Evolutionary conservation across 2,888 invertebrate species (phyloP).

Genomic region (Tillus elongatus): DNA sequence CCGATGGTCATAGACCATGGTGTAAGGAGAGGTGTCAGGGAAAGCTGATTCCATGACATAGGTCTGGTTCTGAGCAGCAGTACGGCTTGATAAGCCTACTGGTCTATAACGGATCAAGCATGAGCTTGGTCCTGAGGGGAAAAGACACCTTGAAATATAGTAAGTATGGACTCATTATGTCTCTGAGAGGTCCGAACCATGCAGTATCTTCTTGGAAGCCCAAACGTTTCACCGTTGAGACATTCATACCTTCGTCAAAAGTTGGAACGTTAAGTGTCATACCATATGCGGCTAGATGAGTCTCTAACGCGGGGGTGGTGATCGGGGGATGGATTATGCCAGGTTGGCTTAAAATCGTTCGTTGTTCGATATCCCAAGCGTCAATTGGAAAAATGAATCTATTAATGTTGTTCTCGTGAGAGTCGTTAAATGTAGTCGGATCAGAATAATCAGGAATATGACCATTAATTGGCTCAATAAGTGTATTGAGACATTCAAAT

Average conservation of each 20-base stretch:
- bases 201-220: background rate
- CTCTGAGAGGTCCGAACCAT: background rate
- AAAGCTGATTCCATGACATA: background rate
- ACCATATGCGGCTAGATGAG: background rate
- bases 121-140: background rate
- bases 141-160: background rate
- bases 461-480: background rate
- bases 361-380: background rate
- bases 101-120: background rate
- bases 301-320: background rate
- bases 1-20: slow-evolving; percentile 1
- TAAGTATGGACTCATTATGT: background rate
- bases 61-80: background rate
- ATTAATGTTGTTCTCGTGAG: background rate
- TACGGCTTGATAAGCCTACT: background rate
- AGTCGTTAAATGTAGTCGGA: background rate
- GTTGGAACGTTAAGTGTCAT: background rate
- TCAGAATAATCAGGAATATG: background rate
- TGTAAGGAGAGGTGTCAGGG: background rate
- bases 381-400: background rate
- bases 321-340: background rate
- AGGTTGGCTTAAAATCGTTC: slow-evolving; percentile 2
- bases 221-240: background rate
- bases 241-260: background rate
- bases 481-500: background rate